phyloP scores from a whole-genome alignment of 2,888 invertebrate genomes.

The Cylindroiulus punctatus region DNA sequence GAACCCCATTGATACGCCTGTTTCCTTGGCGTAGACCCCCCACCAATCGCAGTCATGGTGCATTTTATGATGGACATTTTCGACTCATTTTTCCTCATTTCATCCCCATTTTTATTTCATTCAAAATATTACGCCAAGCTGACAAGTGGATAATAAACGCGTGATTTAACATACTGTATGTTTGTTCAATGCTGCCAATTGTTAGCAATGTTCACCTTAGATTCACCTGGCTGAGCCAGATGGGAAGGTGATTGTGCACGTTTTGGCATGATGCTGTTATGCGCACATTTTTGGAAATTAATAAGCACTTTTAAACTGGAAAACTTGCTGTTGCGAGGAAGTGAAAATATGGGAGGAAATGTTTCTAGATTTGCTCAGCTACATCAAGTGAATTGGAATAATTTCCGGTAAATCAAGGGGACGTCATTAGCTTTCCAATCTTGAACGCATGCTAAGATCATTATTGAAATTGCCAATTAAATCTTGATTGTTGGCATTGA shows the following conservation, averaged over 20 bases:
- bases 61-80: background rate
- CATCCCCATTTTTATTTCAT: background rate
- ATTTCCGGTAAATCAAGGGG: background rate
- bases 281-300: background rate
- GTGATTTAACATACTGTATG: background rate
- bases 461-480: too few relatives aligned
- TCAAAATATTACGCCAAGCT: background rate
- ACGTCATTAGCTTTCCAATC: too few relatives aligned
- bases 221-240: background rate
- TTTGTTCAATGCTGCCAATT: background rate
- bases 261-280: background rate
- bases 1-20: constrained; percentile 32
- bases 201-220: constrained; percentile 15
- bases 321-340: background rate
- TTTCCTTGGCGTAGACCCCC: background rate
- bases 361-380: too few relatives aligned
- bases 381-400: background rate
- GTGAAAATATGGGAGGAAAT: background rate
- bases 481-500: too few relatives aligned
- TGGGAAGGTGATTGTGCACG: constrained; percentile 17
- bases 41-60: background rate
- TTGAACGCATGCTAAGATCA: too few relatives aligned
- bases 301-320: background rate
- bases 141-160: background rate
- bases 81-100: background rate